phyloP scores from a whole-genome alignment of 37 sponge, comb jelly and placozoan genomes.

The Beroe ovata region DNA sequence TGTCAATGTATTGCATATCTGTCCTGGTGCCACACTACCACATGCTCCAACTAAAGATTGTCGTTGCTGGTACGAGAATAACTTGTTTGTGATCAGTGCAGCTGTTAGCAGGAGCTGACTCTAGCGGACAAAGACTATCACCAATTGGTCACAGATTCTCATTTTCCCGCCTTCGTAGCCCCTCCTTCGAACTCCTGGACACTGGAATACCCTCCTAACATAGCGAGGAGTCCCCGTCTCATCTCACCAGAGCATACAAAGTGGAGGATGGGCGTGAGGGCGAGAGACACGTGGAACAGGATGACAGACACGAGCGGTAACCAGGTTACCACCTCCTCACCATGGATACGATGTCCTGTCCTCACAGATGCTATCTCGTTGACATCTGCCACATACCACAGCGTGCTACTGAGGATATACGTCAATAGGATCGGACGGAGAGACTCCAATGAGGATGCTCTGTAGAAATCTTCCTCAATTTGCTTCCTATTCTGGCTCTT shows the following conservation, averaged over 20 bases:
- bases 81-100: too few species aligned
- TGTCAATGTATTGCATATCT: too few species aligned
- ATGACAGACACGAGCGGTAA: not conserved
- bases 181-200: not conserved
- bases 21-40: too few species aligned
- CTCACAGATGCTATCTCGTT: not conserved
- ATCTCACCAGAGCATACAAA: conserved; percentile 15
- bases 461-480: too few species aligned
- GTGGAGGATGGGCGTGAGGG: conserved; percentile 42
- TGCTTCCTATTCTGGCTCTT: too few species aligned
- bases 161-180: too few species aligned
- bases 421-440: not conserved
- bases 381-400: not conserved
- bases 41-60: too few species aligned
- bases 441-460: too few species aligned
- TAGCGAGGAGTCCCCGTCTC: not conserved
- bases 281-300: not conserved
- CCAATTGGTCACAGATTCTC: too few species aligned
- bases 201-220: conserved; percentile 23
- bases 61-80: too few species aligned
- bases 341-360: not conserved
- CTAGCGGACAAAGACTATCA: too few species aligned
- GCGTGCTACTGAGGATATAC: conserved; percentile 4
- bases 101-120: too few species aligned
- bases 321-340: not conserved